These are phyloP conservation scores for Grammomys surdaster DNA, from an alignment of 2,113 vertebrate genomes.

Conservation along the genomic window DNA sequence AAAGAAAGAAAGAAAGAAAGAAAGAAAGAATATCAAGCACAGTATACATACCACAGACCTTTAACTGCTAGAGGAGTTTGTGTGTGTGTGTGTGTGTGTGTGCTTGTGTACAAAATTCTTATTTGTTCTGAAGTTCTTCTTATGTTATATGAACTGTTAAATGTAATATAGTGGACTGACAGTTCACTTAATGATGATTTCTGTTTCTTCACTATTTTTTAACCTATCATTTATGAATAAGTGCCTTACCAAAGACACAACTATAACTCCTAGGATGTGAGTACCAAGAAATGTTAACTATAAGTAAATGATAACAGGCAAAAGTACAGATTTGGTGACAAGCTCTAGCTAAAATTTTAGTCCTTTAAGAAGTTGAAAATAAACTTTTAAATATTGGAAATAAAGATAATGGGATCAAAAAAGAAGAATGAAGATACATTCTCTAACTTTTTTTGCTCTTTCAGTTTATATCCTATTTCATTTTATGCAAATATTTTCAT, in stretches of 20 bases:
- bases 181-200: neutral
- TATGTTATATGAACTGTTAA: neutral
- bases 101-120: neutral
- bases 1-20: no score
- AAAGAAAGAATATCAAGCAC: neutral
- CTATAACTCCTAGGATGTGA: neutral
- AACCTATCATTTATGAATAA: neutral
- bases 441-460: neutral
- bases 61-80: neutral
- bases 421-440: neutral
- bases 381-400: neutral
- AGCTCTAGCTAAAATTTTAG: neutral
- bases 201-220: neutral
- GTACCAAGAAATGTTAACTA: neutral
- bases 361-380: neutral
- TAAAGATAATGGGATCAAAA: neutral
- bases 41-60: neutral
- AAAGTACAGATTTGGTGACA: neutral
- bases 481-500: conserved; percentile 36
- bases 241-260: neutral
- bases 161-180: neutral
- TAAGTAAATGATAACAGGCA: neutral
- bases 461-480: neutral
- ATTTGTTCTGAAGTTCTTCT: neutral
- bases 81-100: neutral